Percentiles rank a stretch among this genome's conserved stretches.
phyloP scores from a whole-genome alignment of 2,113 vertebrate genomes.

The Perca schrenkii region DNA sequence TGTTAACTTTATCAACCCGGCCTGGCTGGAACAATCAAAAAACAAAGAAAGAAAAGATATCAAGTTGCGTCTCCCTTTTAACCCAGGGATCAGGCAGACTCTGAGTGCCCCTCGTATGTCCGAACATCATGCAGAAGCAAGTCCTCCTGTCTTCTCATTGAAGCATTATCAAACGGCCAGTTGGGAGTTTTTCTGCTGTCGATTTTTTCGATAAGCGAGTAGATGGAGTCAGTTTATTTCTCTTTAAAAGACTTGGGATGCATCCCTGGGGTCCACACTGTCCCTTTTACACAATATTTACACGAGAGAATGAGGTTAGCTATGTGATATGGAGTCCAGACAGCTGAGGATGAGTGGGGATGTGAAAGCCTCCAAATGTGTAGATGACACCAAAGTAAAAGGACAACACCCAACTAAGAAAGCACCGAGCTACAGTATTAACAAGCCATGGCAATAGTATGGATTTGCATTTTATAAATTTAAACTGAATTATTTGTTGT shows the following conservation, averaged over 20 bases:
- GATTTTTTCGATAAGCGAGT: neutral
- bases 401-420: neutral
- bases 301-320: constrained; percentile 28
- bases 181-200: constrained; percentile 1
- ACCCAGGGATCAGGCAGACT: neutral
- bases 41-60: neutral
- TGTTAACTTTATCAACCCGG: neutral
- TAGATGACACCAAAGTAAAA: constrained; percentile 52
- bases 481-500: neutral
- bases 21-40: constrained; percentile 7
- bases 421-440: constrained; percentile 13
- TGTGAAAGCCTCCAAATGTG: constrained; percentile 29
- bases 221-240: neutral
- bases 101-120: constrained; percentile 2
- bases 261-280: constrained; percentile 17
- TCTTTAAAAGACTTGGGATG: constrained; percentile 28
- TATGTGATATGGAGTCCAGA: constrained; percentile 26
- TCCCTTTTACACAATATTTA: constrained; percentile 52
- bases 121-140: constrained; percentile 27
- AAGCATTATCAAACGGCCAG: constrained; percentile 3
- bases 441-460: neutral
- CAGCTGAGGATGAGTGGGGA: constrained; percentile 2
- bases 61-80: constrained; percentile 14
- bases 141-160: constrained; percentile 17
- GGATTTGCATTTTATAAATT: neutral